phyloP scores from a whole-genome alignment of 2,113 vertebrate genomes.

The Apistogramma diplotaenia region DNA sequence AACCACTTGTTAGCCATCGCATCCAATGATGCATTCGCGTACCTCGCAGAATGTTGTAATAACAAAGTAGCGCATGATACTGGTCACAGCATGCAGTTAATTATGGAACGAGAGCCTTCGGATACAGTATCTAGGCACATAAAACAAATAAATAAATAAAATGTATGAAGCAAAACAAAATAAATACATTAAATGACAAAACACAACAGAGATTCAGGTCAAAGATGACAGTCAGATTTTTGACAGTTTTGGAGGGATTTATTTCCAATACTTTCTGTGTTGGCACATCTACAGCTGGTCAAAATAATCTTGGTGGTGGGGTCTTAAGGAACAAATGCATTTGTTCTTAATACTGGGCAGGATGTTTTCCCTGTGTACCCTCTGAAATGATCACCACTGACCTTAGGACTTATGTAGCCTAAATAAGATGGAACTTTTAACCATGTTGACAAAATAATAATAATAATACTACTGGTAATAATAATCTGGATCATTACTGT shows the following conservation, averaged over 20 bases:
- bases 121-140: too few species aligned
- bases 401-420: not conserved
- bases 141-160: too few species aligned
- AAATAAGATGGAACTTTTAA: not conserved
- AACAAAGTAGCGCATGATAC: not conserved
- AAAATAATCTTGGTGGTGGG: too few species aligned
- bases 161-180: too few species aligned
- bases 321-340: not conserved
- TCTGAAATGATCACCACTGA: not conserved
- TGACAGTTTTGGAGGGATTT: too few species aligned
- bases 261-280: too few species aligned
- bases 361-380: not conserved
- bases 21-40: conserved; percentile 32
- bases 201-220: too few species aligned
- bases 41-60: not conserved
- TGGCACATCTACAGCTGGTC: too few species aligned
- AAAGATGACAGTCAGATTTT: too few species aligned
- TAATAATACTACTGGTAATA: too few species aligned
- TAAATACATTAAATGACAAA: too few species aligned
- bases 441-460: not conserved
- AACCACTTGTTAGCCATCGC: conserved; percentile 6
- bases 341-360: not conserved
- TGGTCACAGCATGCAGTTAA: not conserved
- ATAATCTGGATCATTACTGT: not conserved
- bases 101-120: not conserved